Conservation (phyloP, 1,140 invertebrate genomes). For the Heterodera carotae region DNA sequence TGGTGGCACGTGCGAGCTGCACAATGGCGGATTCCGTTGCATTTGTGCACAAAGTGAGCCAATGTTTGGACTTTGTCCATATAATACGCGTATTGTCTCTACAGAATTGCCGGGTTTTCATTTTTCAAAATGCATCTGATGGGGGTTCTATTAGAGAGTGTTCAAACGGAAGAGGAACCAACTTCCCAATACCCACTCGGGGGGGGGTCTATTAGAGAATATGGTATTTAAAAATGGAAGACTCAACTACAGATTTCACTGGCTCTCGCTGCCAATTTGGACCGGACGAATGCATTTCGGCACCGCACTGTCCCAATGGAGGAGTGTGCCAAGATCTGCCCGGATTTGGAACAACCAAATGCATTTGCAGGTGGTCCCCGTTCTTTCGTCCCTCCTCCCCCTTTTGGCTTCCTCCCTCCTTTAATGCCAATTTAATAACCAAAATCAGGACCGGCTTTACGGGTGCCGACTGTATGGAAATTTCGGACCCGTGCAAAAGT, state of each 20-base stretch:
- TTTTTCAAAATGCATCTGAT: too few species aligned
- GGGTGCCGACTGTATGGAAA: slow-evolving; percentile 58
- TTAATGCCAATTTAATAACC: slow-evolving; percentile 5
- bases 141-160: too few species aligned
- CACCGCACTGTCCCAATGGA: slow-evolving; percentile 85
- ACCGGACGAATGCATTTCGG: slow-evolving; percentile 78
- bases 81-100: too few species aligned
- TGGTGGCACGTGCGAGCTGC: slow-evolving; percentile 83
- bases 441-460: slow-evolving; percentile 61
- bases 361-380: slow-evolving; percentile 81
- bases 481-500: slow-evolving; percentile 59
- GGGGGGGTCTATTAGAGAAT: too few species aligned
- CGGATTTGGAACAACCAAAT: slow-evolving; percentile 80
- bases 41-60: slow-evolving; percentile 74
- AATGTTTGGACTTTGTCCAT: neutral
- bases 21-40: slow-evolving; percentile 85
- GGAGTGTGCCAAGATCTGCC: slow-evolving; percentile 96
- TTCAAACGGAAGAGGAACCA: too few species aligned
- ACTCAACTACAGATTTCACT: slow-evolving; percentile 74
- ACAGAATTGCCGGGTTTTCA: too few species aligned
- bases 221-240: too few species aligned
- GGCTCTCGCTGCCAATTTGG: slow-evolving; percentile 92
- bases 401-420: neutral
- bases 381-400: slow-evolving; percentile 68
- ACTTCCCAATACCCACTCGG: too few species aligned